Base-by-base conservation (phyloP, 1,140 invertebrate species). In the Aphaenogaster ashmeadi region DNA sequence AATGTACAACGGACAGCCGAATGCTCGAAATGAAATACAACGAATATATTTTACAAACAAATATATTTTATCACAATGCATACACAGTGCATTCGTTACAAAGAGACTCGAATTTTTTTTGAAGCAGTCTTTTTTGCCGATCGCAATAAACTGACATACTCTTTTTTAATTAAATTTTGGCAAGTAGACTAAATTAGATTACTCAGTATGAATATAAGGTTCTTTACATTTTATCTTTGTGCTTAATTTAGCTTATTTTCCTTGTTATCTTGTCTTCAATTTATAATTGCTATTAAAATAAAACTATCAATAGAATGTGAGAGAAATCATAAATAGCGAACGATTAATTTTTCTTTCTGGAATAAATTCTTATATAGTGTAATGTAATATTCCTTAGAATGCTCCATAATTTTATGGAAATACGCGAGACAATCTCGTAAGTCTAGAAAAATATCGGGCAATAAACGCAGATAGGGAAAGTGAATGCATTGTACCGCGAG, bases 31-130 rank as follows among this genome's bases (percentile, higher is more conserved):
- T 72, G 18, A 60, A 71, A 71, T 47, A 58, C 52, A 72, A 71
- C 38, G 15, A 36, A 71, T 71, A 44, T 44, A 72, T 72, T 83
- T 72, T 41, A 83, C 66, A 72, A 72, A 72, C 27, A 3, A 50
- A 72, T 72, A 36, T 13, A 83, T 72, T 83, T 83, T 27, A 83
- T 83, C 18, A 18, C 52, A 33, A 15, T 33, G 36, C 47, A 52
- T 15, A 36, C 7, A 64, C 13, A 64, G 18, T 41, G 38, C 7
- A 58, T 33, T 47, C 3, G 21, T 58, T 72, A 58, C 27, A 72
- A 47, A 60, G 7, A 15, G 13, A 38, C 44, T 18, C 77, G 44
- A 67, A 54, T 44, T 67, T 56, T 58, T 54, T 80, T 56, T 8
- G 7, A 3, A 75, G 27, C n/a, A 15, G 18, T 15, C n/a, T 15